phyloP scores from a whole-genome alignment of 2,113 vertebrate species.

The Dicrurus megarhynchus region DNA sequence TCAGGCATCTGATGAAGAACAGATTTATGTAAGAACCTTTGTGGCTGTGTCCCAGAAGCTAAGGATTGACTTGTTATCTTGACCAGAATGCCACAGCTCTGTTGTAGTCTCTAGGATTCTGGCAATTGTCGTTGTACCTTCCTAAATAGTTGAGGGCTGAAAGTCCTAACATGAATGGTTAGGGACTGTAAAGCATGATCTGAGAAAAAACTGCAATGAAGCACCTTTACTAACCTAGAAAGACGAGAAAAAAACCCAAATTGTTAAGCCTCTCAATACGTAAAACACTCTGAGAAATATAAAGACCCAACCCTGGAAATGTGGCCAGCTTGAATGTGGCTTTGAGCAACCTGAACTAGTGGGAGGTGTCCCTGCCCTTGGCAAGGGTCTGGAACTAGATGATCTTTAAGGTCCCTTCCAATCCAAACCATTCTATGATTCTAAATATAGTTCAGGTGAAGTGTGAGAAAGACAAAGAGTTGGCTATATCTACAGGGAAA shows the following conservation, averaged over 20 bases:
- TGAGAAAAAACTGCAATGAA: background rate
- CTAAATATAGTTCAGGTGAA: background rate
- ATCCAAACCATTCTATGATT: background rate
- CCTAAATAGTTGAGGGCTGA: background rate
- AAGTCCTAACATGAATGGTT: background rate
- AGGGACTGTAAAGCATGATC: background rate
- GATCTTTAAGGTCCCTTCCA: background rate
- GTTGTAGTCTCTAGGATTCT: background rate
- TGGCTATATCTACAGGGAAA: background rate
- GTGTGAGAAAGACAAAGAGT: background rate
- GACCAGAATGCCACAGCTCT: background rate
- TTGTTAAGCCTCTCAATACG: background rate
- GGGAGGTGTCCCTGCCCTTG: background rate
- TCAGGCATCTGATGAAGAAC: background rate
- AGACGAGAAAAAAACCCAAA: background rate
- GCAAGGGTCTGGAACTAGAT: background rate
- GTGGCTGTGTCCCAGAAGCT: background rate
- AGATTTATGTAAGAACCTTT: background rate
- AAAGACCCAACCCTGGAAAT: background rate
- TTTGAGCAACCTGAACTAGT: background rate
- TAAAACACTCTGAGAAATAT: background rate
- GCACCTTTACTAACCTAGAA: background rate
- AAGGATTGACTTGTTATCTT: background rate
- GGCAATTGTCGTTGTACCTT: background rate
- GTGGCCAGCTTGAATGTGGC: background rate